Conservation (phyloP, 1,140 invertebrate genomes). For the Drosophila busckii region DNA sequence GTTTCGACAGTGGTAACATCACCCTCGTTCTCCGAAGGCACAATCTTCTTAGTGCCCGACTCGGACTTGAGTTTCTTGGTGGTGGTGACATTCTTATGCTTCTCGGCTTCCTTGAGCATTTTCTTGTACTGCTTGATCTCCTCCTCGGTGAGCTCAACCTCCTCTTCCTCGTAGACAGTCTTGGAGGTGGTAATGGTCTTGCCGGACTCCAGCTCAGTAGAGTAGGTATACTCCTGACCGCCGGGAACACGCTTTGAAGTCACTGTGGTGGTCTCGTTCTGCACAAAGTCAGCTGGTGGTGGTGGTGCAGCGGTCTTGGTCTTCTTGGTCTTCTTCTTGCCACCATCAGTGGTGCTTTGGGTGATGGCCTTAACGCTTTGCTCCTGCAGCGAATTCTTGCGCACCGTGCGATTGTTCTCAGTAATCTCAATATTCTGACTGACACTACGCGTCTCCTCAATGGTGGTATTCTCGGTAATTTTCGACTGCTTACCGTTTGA, state of each 20-base stretch:
- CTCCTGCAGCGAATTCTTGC: slow-evolving; percentile 74
- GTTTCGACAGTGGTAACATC: slow-evolving; percentile 78
- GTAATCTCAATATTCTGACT: slow-evolving; percentile 70
- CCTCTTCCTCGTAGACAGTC: slow-evolving; percentile 77
- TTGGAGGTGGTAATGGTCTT: slow-evolving; percentile 76
- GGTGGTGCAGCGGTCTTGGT: slow-evolving; percentile 64
- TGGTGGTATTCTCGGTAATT: slow-evolving; percentile 54
- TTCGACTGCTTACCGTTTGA: slow-evolving; percentile 55
- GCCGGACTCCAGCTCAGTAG: slow-evolving; percentile 69
- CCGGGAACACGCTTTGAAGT: slow-evolving; percentile 67
- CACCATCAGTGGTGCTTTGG: slow-evolving; percentile 33
- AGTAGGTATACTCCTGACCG: slow-evolving; percentile 73
- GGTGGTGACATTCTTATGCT: slow-evolving; percentile 73
- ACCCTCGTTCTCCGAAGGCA: slow-evolving; percentile 72
- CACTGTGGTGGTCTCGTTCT: slow-evolving; percentile 76
- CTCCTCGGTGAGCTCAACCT: slow-evolving; percentile 73
- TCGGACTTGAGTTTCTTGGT: slow-evolving; percentile 74
- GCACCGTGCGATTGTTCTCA: slow-evolving; percentile 73
- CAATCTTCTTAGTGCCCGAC: slow-evolving; percentile 76
- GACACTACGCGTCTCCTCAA: slow-evolving; percentile 58
- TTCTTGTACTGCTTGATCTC: slow-evolving; percentile 75
- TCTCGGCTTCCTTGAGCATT: slow-evolving; percentile 75
- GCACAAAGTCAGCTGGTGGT: slow-evolving; percentile 71
- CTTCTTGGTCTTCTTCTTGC: slow-evolving; percentile 72
- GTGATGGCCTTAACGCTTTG: slow-evolving; percentile 61